Conservation (phyloP, 2,797 vertebrate genomes). For the Siniperca undulata region DNA sequence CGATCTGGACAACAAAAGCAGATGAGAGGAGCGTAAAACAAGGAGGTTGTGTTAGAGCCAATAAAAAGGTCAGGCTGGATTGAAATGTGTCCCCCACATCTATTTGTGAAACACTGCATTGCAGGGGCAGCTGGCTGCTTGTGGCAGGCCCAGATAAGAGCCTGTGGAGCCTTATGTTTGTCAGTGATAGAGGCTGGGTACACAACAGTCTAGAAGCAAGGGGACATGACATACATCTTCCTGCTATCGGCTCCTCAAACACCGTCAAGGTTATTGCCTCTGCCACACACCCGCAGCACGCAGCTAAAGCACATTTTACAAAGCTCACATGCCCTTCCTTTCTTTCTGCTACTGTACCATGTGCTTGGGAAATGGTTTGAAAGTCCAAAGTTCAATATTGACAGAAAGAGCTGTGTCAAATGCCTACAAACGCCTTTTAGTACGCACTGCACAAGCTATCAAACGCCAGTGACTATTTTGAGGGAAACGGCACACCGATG, state of each 20-base stretch:
- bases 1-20: constrained; percentile 38
- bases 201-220: constrained; percentile 62
- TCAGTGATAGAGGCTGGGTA: constrained; percentile 76
- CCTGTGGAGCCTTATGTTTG: constrained; percentile 68
- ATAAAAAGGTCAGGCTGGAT: constrained; percentile 72
- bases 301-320: constrained; percentile 48
- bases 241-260: constrained; percentile 76
- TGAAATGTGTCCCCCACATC: constrained; percentile 68
- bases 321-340: constrained; percentile 37
- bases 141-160: constrained; percentile 80
- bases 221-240: constrained; percentile 70
- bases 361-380: constrained; percentile 53
- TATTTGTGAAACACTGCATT: constrained; percentile 80
- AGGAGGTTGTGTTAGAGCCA: constrained; percentile 40
- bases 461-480: constrained; percentile 40
- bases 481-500: constrained; percentile 38
- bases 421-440: constrained; percentile 39
- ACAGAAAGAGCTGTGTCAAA: constrained; percentile 56
- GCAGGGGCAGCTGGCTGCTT: constrained; percentile 80
- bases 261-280: constrained; percentile 63
- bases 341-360: constrained; percentile 41
- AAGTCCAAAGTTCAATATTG: constrained; percentile 68
- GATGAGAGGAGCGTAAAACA: constrained; percentile 31
- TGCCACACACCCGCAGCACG: constrained; percentile 33
- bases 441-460: constrained; percentile 8